Conservation (phyloP, 2,113 vertebrate species). For the Malurus alboscapulatus region DNA sequence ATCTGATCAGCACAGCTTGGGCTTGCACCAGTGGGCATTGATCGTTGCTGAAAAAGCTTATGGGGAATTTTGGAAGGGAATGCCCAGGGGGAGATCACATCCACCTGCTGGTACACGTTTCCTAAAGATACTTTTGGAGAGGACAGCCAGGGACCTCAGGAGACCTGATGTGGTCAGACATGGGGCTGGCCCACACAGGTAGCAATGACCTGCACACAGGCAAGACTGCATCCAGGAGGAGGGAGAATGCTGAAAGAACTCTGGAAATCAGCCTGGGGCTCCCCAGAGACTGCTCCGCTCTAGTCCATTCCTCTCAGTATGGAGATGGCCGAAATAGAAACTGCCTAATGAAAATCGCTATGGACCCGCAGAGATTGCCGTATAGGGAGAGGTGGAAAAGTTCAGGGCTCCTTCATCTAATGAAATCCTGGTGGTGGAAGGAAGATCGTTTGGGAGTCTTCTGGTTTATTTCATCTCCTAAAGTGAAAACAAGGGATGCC, state of each 20-base stretch:
- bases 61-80: neutral
- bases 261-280: neutral
- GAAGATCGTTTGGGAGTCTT: neutral
- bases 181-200: neutral
- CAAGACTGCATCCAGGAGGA: neutral
- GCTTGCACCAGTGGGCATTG: neutral
- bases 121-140: neutral
- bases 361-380: neutral
- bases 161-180: accelerated
- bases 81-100: neutral
- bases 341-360: neutral
- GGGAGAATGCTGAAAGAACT: neutral
- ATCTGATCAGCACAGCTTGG: neutral
- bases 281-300: neutral
- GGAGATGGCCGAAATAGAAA: neutral
- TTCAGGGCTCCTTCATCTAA: neutral
- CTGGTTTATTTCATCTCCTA: neutral
- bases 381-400: neutral
- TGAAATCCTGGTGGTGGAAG: neutral
- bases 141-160: neutral
- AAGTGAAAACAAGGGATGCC: neutral
- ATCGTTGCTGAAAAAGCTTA: neutral
- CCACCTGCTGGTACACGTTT: accelerated
- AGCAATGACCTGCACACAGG: accelerated
- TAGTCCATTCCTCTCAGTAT: neutral